phyloP scores from a whole-genome alignment of 2,113 vertebrate species.

The Psammodynastes pulverulentus region DNA sequence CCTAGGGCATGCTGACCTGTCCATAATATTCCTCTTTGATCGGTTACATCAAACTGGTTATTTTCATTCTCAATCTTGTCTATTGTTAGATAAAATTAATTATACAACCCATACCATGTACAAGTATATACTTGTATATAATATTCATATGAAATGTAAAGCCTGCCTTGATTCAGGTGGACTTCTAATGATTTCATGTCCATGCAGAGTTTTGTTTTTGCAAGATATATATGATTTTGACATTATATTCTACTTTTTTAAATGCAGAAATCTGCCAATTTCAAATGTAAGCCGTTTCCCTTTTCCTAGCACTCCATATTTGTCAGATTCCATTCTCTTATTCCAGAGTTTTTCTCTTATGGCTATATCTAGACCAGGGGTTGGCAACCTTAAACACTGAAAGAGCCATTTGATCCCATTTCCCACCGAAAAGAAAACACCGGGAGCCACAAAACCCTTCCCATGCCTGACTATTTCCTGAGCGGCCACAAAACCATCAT shows the following conservation, averaged over 20 bases:
- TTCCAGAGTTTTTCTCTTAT: neutral
- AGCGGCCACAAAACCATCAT: too few species aligned
- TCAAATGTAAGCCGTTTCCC: neutral
- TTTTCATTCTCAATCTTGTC: neutral
- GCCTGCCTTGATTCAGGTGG: neutral
- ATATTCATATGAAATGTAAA: neutral
- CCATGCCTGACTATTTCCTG: too few species aligned
- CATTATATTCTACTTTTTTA: neutral
- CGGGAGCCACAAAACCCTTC: too few species aligned
- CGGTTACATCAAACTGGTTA: neutral
- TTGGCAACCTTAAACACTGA: too few species aligned
- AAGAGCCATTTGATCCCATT: too few species aligned
- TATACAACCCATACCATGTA: neutral
- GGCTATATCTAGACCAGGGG: neutral
- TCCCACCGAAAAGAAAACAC: too few species aligned
- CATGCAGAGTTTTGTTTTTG: neutral
- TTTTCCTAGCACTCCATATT: neutral
- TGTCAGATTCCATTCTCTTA: neutral
- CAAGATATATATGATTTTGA: neutral
- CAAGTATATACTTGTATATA: neutral
- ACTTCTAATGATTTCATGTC: neutral
- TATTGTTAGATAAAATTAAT: neutral
- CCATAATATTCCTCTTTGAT: neutral
- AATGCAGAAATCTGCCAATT: neutral
- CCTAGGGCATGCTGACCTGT: neutral